Percentiles rank a stretch among this genome's conserved stretches.
phyloP scores from a whole-genome alignment of 2,888 invertebrate species.

The Podabrus alpinus region DNA sequence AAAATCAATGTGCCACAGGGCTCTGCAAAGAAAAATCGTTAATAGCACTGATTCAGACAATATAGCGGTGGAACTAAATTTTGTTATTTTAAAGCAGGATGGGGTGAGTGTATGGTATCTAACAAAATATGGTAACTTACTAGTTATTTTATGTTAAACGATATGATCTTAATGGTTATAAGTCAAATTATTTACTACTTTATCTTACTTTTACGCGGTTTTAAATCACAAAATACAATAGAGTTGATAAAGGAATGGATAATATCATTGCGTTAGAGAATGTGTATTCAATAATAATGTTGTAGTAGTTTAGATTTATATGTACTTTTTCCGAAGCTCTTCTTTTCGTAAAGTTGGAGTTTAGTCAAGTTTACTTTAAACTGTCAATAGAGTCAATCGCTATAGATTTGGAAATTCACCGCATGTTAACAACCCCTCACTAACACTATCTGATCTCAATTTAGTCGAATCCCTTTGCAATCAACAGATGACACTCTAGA shows the following conservation, averaged over 20 bases:
- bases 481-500: slow-evolving; percentile 52
- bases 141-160: background rate
- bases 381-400: slow-evolving; percentile 37
- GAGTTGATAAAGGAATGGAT: background rate
- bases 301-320: background rate
- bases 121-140: background rate
- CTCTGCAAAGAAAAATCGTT: background rate
- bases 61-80: background rate
- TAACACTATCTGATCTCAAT: slow-evolving; percentile 44
- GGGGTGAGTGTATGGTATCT: background rate
- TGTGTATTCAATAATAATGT: background rate
- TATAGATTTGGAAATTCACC: slow-evolving; percentile 32
- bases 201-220: background rate
- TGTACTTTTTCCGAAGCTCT: background rate
- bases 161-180: background rate
- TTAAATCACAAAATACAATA: background rate
- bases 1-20: background rate
- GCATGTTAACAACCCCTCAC: slow-evolving; percentile 29
- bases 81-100: background rate
- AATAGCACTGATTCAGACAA: background rate
- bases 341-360: background rate
- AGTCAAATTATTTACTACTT: background rate
- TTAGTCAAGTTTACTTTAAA: background rate
- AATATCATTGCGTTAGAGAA: background rate
- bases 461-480: slow-evolving; percentile 50